phyloP scores from a whole-genome alignment of 2,888 invertebrate species.

The Scaptomyza flava region DNA sequence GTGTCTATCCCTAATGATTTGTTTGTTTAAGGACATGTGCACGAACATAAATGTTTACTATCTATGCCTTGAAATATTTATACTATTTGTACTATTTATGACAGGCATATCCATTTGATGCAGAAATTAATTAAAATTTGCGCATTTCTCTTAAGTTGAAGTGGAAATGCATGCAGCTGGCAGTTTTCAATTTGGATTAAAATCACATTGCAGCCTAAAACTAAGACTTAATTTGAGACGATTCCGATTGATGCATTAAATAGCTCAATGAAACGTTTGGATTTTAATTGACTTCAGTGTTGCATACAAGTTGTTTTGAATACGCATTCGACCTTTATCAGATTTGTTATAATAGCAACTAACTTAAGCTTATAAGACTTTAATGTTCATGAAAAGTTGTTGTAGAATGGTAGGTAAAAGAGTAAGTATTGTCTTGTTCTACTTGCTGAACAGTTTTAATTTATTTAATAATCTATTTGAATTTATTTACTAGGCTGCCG shows the following conservation, averaged over 20 bases:
- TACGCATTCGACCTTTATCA: neutral
- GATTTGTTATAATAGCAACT: neutral
- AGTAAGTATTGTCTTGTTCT: no score
- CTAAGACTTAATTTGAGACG: slow-evolving; percentile 7
- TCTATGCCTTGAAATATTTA: slow-evolving; percentile 7
- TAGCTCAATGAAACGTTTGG: neutral
- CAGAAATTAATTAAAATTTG: slow-evolving; percentile 73
- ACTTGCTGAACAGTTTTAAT: neutral
- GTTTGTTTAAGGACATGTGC: slow-evolving; percentile 50
- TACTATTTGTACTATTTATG: slow-evolving; percentile 69
- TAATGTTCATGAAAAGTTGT: neutral
- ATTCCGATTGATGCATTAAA: slow-evolving; percentile 8
- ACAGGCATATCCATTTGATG: slow-evolving; percentile 62
- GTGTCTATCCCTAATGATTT: slow-evolving; percentile 49
- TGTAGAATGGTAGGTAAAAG: neutral
- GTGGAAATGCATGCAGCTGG: slow-evolving; percentile 19
- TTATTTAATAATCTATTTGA: slow-evolving; percentile 23
- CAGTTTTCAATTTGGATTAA: slow-evolving; percentile 12
- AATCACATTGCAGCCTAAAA: slow-evolving; percentile 19
- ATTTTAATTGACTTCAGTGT: slow-evolving; percentile 7
- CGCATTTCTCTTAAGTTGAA: slow-evolving; percentile 23
- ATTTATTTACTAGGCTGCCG: neutral
- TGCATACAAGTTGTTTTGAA: neutral
- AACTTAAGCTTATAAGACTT: neutral
- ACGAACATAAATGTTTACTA: slow-evolving; percentile 9